A percentile compares a stretch with the other conserved stretches of the same genome.
Evolutionary conservation across 1,140 invertebrate genomes (phyloP).

Genomic region (Drosophila ficusphila): DNA sequence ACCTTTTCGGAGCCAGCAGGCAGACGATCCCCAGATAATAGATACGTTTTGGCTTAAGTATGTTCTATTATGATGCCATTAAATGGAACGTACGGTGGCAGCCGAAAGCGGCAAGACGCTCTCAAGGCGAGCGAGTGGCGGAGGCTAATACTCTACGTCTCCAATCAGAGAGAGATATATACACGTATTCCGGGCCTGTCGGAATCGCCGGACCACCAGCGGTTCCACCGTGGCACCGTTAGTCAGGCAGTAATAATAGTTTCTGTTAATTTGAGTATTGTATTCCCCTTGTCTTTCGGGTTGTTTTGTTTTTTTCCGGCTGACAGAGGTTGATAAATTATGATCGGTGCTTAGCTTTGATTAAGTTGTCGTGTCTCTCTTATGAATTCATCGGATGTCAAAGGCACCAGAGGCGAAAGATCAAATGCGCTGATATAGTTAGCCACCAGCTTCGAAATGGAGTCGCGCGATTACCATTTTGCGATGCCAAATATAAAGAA

Average conservation of each 20-base stretch:
- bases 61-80: conserved; percentile 58
- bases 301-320: conserved; percentile 56
- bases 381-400: conserved; percentile 40
- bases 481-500: conserved; percentile 4
- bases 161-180: conserved; percentile 18
- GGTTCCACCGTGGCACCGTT: conserved; percentile 54
- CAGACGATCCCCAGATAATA: conserved; percentile 47
- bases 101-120: conserved; percentile 6
- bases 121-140: conserved; percentile 66
- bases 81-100: conserved; percentile 71
- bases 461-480: conserved; percentile 8
- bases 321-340: conserved; percentile 71
- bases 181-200: conserved; percentile 15
- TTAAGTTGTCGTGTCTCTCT: conserved; percentile 64
- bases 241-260: conserved; percentile 67
- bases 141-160: conserved; percentile 11
- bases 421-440: conserved; percentile 50
- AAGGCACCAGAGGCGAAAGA: conserved; percentile 3
- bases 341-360: conserved; percentile 58
- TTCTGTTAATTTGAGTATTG: conserved; percentile 75
- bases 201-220: conserved; percentile 31
- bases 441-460: conserved; percentile 6
- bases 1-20: conserved; percentile 53
- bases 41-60: conserved; percentile 58
- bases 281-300: conserved; percentile 34